Evolutionary conservation across 2,888 invertebrate species (phyloP).

Genomic region (Leptura quadrifasciata): DNA sequence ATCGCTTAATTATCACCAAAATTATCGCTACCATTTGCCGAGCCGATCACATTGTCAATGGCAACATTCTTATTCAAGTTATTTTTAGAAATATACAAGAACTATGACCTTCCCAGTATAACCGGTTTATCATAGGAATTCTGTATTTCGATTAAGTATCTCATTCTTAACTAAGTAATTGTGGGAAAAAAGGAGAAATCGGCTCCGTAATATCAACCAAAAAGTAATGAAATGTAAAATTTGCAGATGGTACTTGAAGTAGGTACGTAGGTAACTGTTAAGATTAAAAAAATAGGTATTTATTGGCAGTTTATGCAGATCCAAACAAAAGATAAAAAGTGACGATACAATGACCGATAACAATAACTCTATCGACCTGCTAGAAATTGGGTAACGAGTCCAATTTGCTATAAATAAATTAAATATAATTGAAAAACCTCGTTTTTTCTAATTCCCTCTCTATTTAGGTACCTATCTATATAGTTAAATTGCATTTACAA

Average conservation of each 20-base stretch:
- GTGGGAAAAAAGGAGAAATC: constrained; percentile 11
- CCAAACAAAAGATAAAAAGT: constrained; percentile 11
- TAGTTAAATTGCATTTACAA: no score
- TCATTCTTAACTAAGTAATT: constrained; percentile 34
- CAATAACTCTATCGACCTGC: neutral
- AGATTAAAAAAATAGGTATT: neutral
- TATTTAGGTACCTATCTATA: no score
- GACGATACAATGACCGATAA: constrained; percentile 28
- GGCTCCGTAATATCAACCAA: neutral
- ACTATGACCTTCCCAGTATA: constrained; percentile 67
- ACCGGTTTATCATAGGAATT: constrained; percentile 65
- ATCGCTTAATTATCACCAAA: constrained; percentile 46
- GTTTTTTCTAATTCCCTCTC: no score
- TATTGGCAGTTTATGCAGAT: constrained; percentile 3
- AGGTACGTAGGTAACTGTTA: neutral
- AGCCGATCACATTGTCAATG: constrained; percentile 40
- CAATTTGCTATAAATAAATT: neutral
- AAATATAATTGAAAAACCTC: no score
- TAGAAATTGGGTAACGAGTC: constrained; percentile 15
- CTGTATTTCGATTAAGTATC: constrained; percentile 37
- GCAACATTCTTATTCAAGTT: constrained; percentile 53
- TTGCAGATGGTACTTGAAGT: neutral
- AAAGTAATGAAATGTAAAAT: neutral
- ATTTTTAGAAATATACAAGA: constrained; percentile 68
- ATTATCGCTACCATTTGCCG: constrained; percentile 20